Conservation (phyloP, 2,113 vertebrate species). For the Eidolon helvum region DNA sequence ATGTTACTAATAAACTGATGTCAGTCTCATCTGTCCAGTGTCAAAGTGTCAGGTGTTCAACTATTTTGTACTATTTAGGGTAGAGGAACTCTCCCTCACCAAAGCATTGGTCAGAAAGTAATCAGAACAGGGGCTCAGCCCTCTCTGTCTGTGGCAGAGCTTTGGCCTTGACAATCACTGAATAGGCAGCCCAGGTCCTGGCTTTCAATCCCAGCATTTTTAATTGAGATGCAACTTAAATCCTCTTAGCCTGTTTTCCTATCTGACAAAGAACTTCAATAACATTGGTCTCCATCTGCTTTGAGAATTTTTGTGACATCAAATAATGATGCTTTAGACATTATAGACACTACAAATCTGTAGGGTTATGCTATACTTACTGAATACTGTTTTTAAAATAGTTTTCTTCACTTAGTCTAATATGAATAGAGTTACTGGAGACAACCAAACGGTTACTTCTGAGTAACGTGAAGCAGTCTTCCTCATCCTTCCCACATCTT, state of each 20-base stretch:
- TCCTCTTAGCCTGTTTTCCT: neutral
- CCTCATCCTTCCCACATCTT: neutral
- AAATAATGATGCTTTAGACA: neutral
- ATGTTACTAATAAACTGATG: neutral
- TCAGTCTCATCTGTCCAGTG: neutral
- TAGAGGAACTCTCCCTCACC: neutral
- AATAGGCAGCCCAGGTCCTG: neutral
- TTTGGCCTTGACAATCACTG: neutral
- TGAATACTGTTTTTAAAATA: neutral
- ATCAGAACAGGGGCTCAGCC: neutral
- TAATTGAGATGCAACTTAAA: neutral
- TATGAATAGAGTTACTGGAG: neutral
- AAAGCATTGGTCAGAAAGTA: neutral
- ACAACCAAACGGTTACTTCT: neutral
- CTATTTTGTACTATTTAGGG: neutral
- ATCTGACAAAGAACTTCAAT: neutral
- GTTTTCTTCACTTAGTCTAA: neutral
- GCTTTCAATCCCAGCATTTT: neutral
- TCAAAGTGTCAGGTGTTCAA: neutral
- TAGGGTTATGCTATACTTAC: neutral
- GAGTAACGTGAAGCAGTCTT: neutral
- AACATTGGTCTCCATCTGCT: neutral
- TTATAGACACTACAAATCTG: neutral
- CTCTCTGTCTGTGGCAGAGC: neutral
- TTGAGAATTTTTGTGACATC: neutral